Evolutionary conservation across 2,888 invertebrate genomes (phyloP).

Genomic region (Malacosoma neustria): DNA sequence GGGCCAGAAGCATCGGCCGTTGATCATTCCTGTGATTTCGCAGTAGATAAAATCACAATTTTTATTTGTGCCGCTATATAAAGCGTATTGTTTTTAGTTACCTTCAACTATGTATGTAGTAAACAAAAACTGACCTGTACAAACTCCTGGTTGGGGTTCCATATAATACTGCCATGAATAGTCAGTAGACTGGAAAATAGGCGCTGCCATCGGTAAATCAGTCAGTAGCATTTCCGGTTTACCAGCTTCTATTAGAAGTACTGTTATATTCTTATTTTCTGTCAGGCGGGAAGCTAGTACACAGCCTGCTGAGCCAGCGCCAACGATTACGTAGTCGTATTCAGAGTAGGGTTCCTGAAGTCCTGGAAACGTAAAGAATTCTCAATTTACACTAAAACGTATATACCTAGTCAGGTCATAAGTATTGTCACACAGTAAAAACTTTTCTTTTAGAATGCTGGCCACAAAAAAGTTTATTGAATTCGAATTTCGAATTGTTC

Average conservation of each 20-base stretch:
- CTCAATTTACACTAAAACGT: too few relatives aligned
- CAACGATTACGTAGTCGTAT: constrained; percentile 73
- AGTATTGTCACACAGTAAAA: too few relatives aligned
- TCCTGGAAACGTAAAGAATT: too few relatives aligned
- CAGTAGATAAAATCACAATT: neutral
- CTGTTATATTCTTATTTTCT: constrained; percentile 47
- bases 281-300: constrained; percentile 67
- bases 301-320: constrained; percentile 74
- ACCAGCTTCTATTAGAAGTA: constrained; percentile 51
- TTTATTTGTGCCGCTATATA: neutral
- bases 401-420: too few relatives aligned
- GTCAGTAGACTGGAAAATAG: constrained; percentile 74
- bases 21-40: constrained; percentile 37
- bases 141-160: constrained; percentile 77
- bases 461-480: too few relatives aligned
- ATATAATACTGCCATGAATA: constrained; percentile 83
- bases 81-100: neutral
- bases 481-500: too few relatives aligned
- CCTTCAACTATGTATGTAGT: neutral
- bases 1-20: constrained; percentile 58
- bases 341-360: constrained; percentile 41
- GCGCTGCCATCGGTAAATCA: constrained; percentile 72
- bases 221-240: constrained; percentile 65
- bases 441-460: too few relatives aligned
- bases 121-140: constrained; percentile 49